Evolutionary conservation across 2,888 invertebrate species (phyloP).

Genomic region (Yponomeuta evonymella): DNA sequence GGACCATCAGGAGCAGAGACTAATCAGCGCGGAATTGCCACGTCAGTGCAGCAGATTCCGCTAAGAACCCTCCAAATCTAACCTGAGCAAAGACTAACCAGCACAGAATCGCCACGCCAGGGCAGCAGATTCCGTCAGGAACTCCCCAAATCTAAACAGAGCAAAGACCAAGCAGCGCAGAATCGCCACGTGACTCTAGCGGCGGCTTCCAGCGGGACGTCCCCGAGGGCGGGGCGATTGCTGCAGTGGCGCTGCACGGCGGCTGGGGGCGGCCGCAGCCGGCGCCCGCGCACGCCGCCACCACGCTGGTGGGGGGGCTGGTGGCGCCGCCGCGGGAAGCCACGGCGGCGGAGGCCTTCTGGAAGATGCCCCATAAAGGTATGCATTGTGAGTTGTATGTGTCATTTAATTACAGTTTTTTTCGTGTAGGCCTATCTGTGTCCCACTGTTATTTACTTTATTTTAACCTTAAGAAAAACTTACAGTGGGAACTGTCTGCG

Average conservation of each 20-base stretch:
- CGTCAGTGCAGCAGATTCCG: too few species aligned
- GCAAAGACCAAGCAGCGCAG: slow-evolving; percentile 5
- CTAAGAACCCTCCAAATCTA: neutral
- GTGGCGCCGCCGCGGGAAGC: slow-evolving; percentile 83
- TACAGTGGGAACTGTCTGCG: too few species aligned
- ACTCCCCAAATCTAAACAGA: neutral
- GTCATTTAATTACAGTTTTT: neutral
- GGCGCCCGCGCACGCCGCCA: slow-evolving; percentile 73
- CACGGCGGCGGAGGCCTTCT: slow-evolving; percentile 84
- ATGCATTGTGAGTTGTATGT: neutral
- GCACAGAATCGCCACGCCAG: neutral
- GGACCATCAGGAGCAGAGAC: neutral
- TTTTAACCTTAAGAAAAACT: too few species aligned
- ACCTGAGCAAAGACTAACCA: neutral
- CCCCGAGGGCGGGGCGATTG: slow-evolving; percentile 37
- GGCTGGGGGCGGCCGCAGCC: slow-evolving; percentile 79
- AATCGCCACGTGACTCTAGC: neutral
- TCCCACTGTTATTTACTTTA: too few species aligned
- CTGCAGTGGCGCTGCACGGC: slow-evolving; percentile 74
- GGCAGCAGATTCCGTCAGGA: too few species aligned
- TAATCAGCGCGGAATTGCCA: too few species aligned
- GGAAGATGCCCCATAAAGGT: slow-evolving; percentile 94
- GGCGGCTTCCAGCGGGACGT: neutral
- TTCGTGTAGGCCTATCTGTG: neutral
- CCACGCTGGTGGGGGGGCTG: slow-evolving; percentile 79